phyloP scores from a whole-genome alignment of 2,113 vertebrate species.

The Gasterosteus aculeatus region DNA sequence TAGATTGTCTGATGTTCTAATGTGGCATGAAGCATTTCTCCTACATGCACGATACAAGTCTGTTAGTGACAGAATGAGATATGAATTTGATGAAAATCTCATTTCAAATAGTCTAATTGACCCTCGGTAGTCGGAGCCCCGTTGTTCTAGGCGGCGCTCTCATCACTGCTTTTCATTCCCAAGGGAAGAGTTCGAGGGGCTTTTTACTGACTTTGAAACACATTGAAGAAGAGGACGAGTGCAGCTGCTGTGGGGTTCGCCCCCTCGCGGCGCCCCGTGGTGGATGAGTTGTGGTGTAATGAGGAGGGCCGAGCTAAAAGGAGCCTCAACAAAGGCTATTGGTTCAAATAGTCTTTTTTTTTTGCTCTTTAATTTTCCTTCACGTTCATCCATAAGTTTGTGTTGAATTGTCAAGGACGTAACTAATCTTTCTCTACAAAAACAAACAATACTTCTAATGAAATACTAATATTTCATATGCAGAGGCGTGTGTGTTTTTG shows the following conservation, averaged over 20 bases:
- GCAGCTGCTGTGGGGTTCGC: rapidly evolving
- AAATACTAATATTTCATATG: neutral
- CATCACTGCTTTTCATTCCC: neutral
- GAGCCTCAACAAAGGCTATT: conserved; percentile 29
- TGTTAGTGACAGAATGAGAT: neutral
- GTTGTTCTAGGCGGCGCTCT: conserved; percentile 1
- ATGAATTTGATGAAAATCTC: neutral
- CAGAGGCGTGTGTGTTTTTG: neutral
- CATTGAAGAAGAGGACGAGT: neutral
- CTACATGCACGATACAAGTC: neutral
- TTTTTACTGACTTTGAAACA: neutral
- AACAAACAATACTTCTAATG: neutral
- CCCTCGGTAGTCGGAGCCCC: neutral
- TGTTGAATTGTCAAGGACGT: neutral
- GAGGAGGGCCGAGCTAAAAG: conserved; percentile 13
- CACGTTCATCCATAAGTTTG: neutral
- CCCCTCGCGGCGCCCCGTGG: conserved; percentile 42
- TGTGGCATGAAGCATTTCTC: neutral
- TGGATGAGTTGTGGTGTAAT: conserved; percentile 16
- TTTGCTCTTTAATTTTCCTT: neutral
- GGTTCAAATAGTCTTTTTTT: conserved; percentile 7
- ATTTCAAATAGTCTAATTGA: conserved; percentile 4
- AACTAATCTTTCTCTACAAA: neutral
- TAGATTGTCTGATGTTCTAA: too few species aligned
- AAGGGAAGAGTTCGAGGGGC: conserved; percentile 2